These are phyloP conservation scores for Drosophila tani DNA, from an alignment of 1,140 invertebrate species.

Conservation along the genomic window DNA sequence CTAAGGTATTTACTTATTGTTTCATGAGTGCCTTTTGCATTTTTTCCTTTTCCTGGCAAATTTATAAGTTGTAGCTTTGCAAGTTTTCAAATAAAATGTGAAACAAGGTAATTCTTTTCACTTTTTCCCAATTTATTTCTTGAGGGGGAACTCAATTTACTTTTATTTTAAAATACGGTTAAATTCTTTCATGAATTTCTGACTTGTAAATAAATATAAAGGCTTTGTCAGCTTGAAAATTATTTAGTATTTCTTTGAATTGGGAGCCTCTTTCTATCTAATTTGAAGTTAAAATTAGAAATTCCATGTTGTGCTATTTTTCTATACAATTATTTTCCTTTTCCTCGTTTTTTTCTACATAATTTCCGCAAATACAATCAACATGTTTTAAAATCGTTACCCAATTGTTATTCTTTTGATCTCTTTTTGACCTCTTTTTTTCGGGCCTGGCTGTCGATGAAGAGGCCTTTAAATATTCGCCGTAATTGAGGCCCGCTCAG, in stretches of 20 bases:
- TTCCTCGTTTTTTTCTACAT: background rate
- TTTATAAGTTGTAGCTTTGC: too few species aligned
- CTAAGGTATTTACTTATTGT: background rate
- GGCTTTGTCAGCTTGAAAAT: too few species aligned
- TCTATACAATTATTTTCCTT: background rate
- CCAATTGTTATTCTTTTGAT: slow-evolving; percentile 26
- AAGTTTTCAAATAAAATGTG: background rate
- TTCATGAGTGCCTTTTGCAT: background rate
- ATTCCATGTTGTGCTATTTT: too few species aligned
- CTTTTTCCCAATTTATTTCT: background rate
- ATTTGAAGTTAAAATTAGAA: background rate
- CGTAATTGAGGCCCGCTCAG: slow-evolving; percentile 19
- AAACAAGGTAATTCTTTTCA: background rate
- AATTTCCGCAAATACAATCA: background rate
- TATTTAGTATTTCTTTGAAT: too few species aligned
- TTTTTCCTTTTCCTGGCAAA: background rate
- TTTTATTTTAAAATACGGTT: too few species aligned
- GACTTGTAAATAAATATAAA: too few species aligned
- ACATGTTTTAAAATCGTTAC: slow-evolving; percentile 6
- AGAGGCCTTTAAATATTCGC: slow-evolving; percentile 17
- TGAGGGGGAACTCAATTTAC: too few species aligned
- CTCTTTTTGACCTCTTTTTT: slow-evolving; percentile 17
- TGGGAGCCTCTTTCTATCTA: too few species aligned
- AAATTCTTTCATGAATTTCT: too few species aligned
- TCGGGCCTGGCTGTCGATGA: background rate